Conservation (phyloP, 2,888 invertebrate species). For the Caenorhabditis sp. region DNA sequence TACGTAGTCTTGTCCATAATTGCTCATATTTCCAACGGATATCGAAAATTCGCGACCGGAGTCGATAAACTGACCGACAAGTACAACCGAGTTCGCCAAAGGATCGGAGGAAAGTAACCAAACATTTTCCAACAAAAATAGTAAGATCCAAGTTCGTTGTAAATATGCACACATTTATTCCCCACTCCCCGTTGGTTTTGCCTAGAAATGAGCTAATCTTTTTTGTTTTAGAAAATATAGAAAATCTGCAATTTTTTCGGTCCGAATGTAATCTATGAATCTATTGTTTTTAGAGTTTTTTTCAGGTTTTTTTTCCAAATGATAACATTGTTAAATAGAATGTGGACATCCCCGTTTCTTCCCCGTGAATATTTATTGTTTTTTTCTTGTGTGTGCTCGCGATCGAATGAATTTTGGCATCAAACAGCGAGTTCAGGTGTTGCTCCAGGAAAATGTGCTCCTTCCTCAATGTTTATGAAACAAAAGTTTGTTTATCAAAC, state of each 20-base stretch:
- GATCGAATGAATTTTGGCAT: background rate
- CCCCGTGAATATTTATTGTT: slow-evolving; percentile 1
- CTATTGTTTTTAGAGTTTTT: background rate
- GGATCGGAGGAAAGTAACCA: slow-evolving; percentile 38
- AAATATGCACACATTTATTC: background rate
- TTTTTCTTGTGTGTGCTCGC: background rate
- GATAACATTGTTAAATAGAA: background rate
- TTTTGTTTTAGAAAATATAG: background rate
- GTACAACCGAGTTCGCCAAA: slow-evolving; percentile 49
- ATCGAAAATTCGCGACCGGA: slow-evolving; percentile 48
- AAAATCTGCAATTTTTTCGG: background rate
- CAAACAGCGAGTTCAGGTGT: too few relatives aligned
- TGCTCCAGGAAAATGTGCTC: too few relatives aligned
- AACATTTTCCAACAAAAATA: background rate
- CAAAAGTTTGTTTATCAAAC: background rate
- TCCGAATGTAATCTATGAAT: background rate
- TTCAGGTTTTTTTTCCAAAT: too few relatives aligned
- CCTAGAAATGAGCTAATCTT: background rate
- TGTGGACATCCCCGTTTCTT: background rate
- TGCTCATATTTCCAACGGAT: slow-evolving; percentile 53
- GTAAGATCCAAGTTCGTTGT: background rate
- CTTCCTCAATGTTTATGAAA: background rate
- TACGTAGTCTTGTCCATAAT: slow-evolving; percentile 47
- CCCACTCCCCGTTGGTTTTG: background rate
- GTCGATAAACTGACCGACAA: slow-evolving; percentile 51